Base-by-base conservation (phyloP, 2,888 invertebrate species). In the Brenthis ino region DNA sequence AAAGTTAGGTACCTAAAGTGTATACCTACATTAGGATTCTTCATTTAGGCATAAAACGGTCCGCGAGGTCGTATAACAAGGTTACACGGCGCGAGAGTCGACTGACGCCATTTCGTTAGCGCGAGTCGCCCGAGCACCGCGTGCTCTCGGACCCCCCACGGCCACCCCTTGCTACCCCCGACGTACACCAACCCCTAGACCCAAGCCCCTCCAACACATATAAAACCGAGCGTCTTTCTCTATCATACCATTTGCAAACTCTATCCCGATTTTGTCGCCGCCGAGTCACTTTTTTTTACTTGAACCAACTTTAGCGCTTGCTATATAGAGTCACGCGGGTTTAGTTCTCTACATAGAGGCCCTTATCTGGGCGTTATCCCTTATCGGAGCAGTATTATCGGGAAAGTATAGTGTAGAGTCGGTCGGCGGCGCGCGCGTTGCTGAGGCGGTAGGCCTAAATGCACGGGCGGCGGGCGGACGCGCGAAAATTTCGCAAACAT, bases 401-500 rank as follows among this genome's bases (percentile, higher is more conserved):
- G 65, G 67, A 69, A 64, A 57, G 28, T 50, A 67, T 64, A 75
- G 71, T 70, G 70, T 58, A 65, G 71, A 71, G 63, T 64, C 54
- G 58, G 69, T 43, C 66, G 53, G 53, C 64, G 74, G 72, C 75
- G 77, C 77, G 79, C 78, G 79, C 72, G 72, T 67, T 68, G 57
- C 37, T 43, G 56, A 57, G 70, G 47, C 64, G 66, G 57, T 91
- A 91, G 91, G 91, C 91, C 91, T 90, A 91, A 88, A 87, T 78
- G 28, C 64, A 69, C 85, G 85, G 83, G 74, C 53, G 71, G 69
- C 80, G 82, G 82, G 83, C 81, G 75, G 71, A 73, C 79, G 80
- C 81, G 88, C 91, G 76, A 91, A 89, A 80, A 76, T 81, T 91
- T 89, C 82, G 91, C 91, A 86, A 84, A 82, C 77, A 77, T 85